Percentiles rank a stretch among this genome's conserved stretches.
These are phyloP conservation scores for Tetanocera ferruginea DNA, from an alignment of 2,888 invertebrate genomes.

Conservation along the genomic window DNA sequence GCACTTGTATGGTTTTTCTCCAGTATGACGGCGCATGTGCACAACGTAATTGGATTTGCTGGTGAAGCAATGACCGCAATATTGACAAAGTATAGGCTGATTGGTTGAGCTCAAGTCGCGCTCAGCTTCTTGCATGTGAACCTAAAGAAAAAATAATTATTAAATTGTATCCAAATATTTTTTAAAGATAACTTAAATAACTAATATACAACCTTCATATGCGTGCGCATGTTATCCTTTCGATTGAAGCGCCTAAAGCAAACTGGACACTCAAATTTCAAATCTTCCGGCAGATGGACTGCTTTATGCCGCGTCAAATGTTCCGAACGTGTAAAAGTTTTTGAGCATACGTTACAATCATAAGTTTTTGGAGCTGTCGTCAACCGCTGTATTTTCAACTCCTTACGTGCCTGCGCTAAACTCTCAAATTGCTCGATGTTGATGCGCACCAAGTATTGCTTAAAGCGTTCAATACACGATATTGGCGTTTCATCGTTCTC, in stretches of 20 bases:
- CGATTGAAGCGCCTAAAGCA: conserved; percentile 50
- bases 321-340: conserved; percentile 49
- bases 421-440: conserved; percentile 49
- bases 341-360: conserved; percentile 45
- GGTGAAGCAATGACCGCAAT: conserved; percentile 51
- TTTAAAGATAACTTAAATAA: neutral
- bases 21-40: conserved; percentile 51
- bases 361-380: conserved; percentile 44
- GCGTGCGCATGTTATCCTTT: conserved; percentile 51
- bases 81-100: conserved; percentile 49
- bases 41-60: conserved; percentile 52
- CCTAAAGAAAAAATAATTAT: conserved; percentile 32
- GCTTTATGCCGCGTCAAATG: conserved; percentile 49
- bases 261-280: conserved; percentile 50
- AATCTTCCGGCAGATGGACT: conserved; percentile 50
- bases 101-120: conserved; percentile 41
- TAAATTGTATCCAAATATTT: too few relatives aligned
- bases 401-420: conserved; percentile 48
- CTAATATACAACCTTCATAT: conserved; percentile 43
- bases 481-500: conserved; percentile 50
- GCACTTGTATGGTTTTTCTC: conserved; percentile 50
- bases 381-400: conserved; percentile 43
- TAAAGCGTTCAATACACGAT: conserved; percentile 48
- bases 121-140: conserved; percentile 49
- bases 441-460: conserved; percentile 47